These are phyloP conservation scores for Python bivittatus DNA, from an alignment of 2,113 vertebrate genomes.

Conservation along the genomic window DNA sequence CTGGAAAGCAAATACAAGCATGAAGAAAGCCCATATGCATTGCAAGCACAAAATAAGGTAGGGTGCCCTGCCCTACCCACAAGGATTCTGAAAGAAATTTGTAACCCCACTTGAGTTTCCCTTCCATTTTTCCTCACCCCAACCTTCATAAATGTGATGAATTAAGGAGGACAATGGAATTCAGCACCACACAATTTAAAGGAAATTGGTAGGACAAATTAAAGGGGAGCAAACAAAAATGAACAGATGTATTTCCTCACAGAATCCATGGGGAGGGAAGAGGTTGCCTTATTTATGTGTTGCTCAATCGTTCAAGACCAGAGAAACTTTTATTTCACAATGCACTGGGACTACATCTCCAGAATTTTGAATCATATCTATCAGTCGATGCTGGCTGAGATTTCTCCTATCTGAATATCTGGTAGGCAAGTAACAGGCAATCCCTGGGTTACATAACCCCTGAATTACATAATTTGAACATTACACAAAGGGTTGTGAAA, in stretches of 20 bases:
- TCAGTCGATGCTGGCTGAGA: neutral
- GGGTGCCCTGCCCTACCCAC: neutral
- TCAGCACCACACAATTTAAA: neutral
- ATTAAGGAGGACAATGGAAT: neutral
- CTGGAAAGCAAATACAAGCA: neutral
- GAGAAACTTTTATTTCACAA: neutral
- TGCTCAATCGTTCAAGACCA: neutral
- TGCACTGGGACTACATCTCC: neutral
- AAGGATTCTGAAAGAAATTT: neutral
- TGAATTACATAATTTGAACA: neutral
- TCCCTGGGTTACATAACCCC: neutral
- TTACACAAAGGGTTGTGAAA: neutral
- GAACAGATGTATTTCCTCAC: neutral
- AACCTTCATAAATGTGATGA: neutral
- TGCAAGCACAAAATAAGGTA: neutral
- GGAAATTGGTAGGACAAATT: neutral
- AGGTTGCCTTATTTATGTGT: neutral
- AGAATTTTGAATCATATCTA: neutral
- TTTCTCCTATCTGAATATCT: neutral
- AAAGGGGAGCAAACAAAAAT: neutral
- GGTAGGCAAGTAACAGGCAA: neutral
- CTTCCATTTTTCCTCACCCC: neutral
- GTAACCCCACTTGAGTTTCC: neutral
- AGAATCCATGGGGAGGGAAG: neutral
- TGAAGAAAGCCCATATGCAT: neutral